phyloP scores from a whole-genome alignment of 2,797 vertebrate genomes.

The Channa striata region DNA sequence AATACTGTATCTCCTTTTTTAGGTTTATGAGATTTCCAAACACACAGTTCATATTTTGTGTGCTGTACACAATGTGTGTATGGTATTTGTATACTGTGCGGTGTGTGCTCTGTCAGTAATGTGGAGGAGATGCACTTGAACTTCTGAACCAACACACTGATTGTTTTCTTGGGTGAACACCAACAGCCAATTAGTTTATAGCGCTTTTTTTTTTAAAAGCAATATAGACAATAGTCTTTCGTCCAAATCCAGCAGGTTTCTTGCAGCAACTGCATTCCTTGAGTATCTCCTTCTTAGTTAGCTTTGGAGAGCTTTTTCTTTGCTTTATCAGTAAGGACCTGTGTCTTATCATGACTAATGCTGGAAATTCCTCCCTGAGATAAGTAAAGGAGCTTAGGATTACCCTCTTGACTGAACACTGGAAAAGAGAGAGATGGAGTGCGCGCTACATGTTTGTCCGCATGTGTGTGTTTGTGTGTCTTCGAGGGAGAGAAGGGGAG shows the following conservation, averaged over 20 bases:
- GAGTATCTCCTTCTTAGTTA: slow-evolving; percentile 81
- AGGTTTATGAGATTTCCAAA: neutral
- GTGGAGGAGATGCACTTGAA: neutral
- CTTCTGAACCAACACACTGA: neutral
- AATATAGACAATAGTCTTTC: slow-evolving; percentile 45
- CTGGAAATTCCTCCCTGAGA: slow-evolving; percentile 86
- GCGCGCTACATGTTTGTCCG: slow-evolving; percentile 66
- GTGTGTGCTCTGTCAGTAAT: neutral
- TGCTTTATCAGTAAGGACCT: slow-evolving; percentile 80
- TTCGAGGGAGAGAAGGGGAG: slow-evolving; percentile 33
- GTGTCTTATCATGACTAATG: slow-evolving; percentile 86
- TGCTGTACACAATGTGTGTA: too few relatives aligned
- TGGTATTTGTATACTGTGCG: neutral
- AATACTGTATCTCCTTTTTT: slow-evolving; percentile 1
- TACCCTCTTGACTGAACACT: slow-evolving; percentile 85
- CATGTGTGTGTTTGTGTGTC: slow-evolving; percentile 45
- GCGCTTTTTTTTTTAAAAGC: slow-evolving; percentile 23
- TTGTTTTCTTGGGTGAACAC: slow-evolving; percentile 12
- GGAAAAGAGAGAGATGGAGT: slow-evolving; percentile 72
- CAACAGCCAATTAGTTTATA: neutral
- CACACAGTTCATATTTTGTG: neutral
- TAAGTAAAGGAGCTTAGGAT: slow-evolving; percentile 88
- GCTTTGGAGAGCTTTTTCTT: slow-evolving; percentile 78
- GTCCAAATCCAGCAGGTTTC: slow-evolving; percentile 61
- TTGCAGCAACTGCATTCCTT: slow-evolving; percentile 74